A percentile compares a stretch with the other conserved stretches of the same genome.
These are phyloP conservation scores for Cynopterus sphinx DNA, from an alignment of 2,797 vertebrate species.

Conservation along the genomic window DNA sequence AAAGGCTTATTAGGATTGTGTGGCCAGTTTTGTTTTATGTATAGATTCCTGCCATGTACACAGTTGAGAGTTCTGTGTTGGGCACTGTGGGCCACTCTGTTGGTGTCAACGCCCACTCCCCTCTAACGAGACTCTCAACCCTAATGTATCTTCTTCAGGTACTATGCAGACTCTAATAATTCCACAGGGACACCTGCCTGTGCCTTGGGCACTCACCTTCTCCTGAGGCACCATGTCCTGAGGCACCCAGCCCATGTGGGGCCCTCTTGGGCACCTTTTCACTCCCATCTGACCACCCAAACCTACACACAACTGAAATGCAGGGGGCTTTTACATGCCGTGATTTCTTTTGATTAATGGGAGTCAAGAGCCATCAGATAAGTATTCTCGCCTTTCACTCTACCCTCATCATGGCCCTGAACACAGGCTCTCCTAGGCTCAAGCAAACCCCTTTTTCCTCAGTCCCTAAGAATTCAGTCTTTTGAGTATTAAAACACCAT, in stretches of 20 bases:
- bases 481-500: not conserved
- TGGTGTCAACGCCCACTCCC: not conserved
- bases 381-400: not conserved
- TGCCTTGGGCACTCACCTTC: not conserved
- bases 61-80: not conserved
- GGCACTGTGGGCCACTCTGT: too few species aligned
- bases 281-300: too few species aligned
- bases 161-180: accelerated
- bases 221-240: not conserved
- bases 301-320: not conserved
- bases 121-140: not conserved
- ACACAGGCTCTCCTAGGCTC: not conserved
- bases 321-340: not conserved
- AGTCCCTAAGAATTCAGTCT: not conserved
- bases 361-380: not conserved
- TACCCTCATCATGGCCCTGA: not conserved
- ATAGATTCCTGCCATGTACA: not conserved
- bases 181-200: not conserved
- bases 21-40: not conserved
- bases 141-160: not conserved
- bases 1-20: not conserved
- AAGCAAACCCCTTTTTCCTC: not conserved
- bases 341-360: not conserved
- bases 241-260: not conserved
- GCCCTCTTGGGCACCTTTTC: not conserved